Evolutionary conservation across 2,113 vertebrate species (phyloP).

Genomic region (Entosphenus tridentatus): DNA sequence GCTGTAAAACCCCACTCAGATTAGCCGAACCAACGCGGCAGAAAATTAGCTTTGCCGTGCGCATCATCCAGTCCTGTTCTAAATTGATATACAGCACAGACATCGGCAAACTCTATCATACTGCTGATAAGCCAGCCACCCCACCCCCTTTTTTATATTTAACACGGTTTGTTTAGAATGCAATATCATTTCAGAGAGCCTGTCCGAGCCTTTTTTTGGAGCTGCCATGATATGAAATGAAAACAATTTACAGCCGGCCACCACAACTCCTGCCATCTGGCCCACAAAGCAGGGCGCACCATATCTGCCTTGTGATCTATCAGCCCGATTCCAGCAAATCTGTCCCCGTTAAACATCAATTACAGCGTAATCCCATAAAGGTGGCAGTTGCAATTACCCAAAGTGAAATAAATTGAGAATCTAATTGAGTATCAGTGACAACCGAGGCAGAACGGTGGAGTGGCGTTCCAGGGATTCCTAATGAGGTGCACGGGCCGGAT

Average conservation of each 20-base stretch:
- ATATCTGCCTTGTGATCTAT: not conserved
- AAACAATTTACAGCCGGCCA: conserved; percentile 3
- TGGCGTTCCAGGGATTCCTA: conserved; percentile 2
- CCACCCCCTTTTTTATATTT: conserved; percentile 1
- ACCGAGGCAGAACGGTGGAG: conserved; percentile 5
- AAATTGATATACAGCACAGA: conserved; percentile 6
- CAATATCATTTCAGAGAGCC: conserved; percentile 4
- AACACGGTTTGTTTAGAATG: conserved; percentile 5
- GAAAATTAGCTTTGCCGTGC: conserved; percentile 6
- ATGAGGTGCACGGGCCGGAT: not conserved
- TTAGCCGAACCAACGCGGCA: conserved; percentile 5
- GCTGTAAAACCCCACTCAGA: conserved; percentile 5
- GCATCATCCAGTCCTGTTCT: conserved; percentile 3
- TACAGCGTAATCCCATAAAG: conserved; percentile 5
- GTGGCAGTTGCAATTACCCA: conserved; percentile 6
- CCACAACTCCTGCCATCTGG: not conserved
- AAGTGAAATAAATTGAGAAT: conserved; percentile 7
- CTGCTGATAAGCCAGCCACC: not conserved
- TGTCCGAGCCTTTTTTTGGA: not conserved
- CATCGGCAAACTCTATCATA: conserved; percentile 3
- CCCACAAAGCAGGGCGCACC: not conserved
- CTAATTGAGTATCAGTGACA: conserved; percentile 6
- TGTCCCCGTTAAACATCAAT: conserved; percentile 5
- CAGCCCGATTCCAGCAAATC: conserved; percentile 2
- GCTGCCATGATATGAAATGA: conserved; percentile 4